phyloP scores from a whole-genome alignment of 1,140 invertebrate genomes.

The Dreissena polymorpha region DNA sequence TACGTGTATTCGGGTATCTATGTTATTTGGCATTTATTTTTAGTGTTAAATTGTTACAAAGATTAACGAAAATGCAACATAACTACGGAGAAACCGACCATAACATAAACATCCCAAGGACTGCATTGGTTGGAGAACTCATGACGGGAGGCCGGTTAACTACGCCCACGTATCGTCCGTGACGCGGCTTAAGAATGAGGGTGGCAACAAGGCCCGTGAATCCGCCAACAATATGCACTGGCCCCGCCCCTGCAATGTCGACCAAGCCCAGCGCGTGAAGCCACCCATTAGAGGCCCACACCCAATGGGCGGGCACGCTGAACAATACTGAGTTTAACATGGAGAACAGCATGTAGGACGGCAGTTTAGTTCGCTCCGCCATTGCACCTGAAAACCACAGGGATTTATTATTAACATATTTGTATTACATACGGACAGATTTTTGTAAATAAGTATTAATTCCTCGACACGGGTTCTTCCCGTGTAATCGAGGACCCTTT shows the following conservation, averaged over 20 bases:
- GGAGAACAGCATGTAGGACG: slow-evolving; percentile 83
- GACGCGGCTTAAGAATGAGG: slow-evolving; percentile 92
- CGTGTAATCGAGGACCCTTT: too few relatives aligned
- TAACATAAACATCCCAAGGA: slow-evolving; percentile 94
- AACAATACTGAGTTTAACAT: slow-evolving; percentile 87
- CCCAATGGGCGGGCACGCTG: slow-evolving; percentile 94
- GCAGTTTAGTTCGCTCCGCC: slow-evolving; percentile 82
- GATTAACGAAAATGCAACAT: too few relatives aligned
- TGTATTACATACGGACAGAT: too few relatives aligned
- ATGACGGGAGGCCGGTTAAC: slow-evolving; percentile 86
- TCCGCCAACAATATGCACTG: slow-evolving; percentile 93
- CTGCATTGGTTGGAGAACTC: slow-evolving; percentile 94
- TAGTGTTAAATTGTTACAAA: too few relatives aligned
- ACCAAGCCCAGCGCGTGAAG: slow-evolving; percentile 68
- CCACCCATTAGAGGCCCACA: slow-evolving; percentile 78
- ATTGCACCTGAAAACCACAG: slow-evolving; percentile 80
- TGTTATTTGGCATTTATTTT: too few relatives aligned
- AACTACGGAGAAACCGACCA: slow-evolving; percentile 82
- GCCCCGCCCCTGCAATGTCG: slow-evolving; percentile 89
- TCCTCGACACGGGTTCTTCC: too few relatives aligned
- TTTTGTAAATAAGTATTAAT: too few relatives aligned
- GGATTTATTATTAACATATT: slow-evolving; percentile 54
- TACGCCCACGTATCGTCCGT: slow-evolving; percentile 87
- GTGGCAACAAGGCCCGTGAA: slow-evolving; percentile 91
- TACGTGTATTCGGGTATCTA: too few relatives aligned